A percentile compares a stretch with the other conserved stretches of the same genome.
Conservation (phyloP, 2,888 invertebrate genomes). For the Antheraea assamensis region DNA sequence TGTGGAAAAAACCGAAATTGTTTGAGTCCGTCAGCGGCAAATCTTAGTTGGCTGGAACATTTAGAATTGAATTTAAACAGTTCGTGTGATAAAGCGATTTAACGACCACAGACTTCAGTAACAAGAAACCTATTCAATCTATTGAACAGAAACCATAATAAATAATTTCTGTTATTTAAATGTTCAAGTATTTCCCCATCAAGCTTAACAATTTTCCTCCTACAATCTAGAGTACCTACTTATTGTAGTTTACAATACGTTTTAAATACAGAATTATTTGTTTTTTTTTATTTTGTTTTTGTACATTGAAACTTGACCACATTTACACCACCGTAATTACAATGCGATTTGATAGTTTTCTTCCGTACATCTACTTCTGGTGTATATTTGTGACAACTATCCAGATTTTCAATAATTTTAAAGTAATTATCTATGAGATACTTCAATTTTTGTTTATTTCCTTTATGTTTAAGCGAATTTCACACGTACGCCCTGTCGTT, state of each 20-base stretch:
- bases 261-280: not conserved
- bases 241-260: not conserved
- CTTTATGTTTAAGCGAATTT: not conserved
- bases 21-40: not conserved
- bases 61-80: not conserved
- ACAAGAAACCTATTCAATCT: not conserved
- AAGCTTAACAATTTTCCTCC: not conserved
- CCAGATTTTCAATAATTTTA: too few relatives aligned
- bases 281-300: not conserved
- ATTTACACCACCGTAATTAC: not conserved
- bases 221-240: not conserved
- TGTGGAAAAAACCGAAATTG: not conserved
- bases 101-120: not conserved
- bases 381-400: too few relatives aligned
- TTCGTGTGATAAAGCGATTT: not conserved
- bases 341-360: too few relatives aligned
- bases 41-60: not conserved
- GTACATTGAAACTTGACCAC: not conserved
- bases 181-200: not conserved
- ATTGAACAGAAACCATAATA: not conserved
- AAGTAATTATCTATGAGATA: too few relatives aligned
- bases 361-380: too few relatives aligned
- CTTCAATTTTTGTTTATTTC: not conserved
- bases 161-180: not conserved
- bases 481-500: not conserved